These are phyloP conservation scores for Standfussiana lucernea DNA, from an alignment of 2,888 invertebrate species.

Conservation along the genomic window DNA sequence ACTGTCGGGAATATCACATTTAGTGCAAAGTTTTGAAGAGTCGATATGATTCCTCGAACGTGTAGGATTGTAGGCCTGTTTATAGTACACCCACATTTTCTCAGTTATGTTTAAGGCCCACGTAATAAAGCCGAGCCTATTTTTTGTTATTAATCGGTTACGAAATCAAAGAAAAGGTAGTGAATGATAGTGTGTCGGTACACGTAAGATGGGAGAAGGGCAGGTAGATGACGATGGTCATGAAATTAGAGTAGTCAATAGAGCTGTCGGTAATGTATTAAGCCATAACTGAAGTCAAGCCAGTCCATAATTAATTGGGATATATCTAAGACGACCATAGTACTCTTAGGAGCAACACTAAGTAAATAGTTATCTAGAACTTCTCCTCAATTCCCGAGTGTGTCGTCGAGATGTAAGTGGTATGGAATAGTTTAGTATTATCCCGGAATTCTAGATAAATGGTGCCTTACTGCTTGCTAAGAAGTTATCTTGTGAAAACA, in stretches of 20 bases:
- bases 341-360: constrained; percentile 22
- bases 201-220: not conserved
- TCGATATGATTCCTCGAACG: not conserved
- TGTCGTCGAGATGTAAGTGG: constrained; percentile 6
- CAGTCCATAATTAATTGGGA: constrained; percentile 10
- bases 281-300: not conserved
- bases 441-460: not conserved
- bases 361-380: constrained; percentile 15
- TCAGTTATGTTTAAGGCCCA: not conserved
- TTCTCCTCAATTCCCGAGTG: constrained; percentile 17
- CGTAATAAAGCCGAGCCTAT: not conserved
- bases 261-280: not conserved
- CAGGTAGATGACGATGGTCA: not conserved
- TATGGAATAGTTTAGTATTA: constrained; percentile 19
- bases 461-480: not conserved
- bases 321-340: constrained; percentile 17
- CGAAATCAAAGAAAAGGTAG: not conserved
- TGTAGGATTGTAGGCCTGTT: not conserved
- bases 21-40: constrained; percentile 22
- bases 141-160: not conserved
- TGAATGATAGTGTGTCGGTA: not conserved
- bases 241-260: not conserved
- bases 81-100: not conserved
- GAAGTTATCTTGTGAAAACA: constrained; percentile 18
- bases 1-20: not conserved